These are phyloP conservation scores for Drosophila parabipectinata DNA, from an alignment of 1,140 invertebrate species.

Conservation along the genomic window DNA sequence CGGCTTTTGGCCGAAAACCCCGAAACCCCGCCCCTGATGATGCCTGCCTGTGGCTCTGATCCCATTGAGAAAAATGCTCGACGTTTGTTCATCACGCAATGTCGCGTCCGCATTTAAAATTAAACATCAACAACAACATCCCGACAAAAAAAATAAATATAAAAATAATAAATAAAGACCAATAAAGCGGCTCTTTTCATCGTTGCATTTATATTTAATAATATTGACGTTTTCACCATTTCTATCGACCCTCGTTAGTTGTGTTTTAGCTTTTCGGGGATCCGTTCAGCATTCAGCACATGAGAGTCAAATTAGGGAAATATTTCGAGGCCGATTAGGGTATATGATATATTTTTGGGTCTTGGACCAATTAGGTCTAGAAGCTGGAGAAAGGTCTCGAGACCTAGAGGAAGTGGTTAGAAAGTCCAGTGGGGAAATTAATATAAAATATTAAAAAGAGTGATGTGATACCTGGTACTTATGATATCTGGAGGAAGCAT, in stretches of 20 bases:
- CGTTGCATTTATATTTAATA: conserved; percentile 69
- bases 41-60: conserved; percentile 15
- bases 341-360: not conserved
- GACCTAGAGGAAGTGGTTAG: not conserved
- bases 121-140: not conserved
- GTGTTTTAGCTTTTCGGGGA: conserved; percentile 14
- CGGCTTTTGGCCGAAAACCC: not conserved
- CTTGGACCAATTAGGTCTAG: conserved; percentile 6
- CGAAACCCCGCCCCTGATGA: not conserved
- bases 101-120: conserved; percentile 59
- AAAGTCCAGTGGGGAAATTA: not conserved
- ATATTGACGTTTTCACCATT: conserved; percentile 66
- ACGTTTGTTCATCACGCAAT: conserved; percentile 72
- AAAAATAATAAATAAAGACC: conserved; percentile 4
- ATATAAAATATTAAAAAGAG: no score
- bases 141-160: not conserved
- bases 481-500: not conserved
- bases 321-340: conserved; percentile 12
- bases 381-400: not conserved
- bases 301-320: conserved; percentile 18
- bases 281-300: conserved; percentile 7
- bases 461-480: no score
- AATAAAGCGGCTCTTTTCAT: conserved; percentile 64
- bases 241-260: conserved; percentile 65
- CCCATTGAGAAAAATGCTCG: conserved; percentile 67